These are phyloP conservation scores for Melanotaenia maccullochi DNA, from an alignment of 2,797 vertebrate species.

Conservation along the genomic window DNA sequence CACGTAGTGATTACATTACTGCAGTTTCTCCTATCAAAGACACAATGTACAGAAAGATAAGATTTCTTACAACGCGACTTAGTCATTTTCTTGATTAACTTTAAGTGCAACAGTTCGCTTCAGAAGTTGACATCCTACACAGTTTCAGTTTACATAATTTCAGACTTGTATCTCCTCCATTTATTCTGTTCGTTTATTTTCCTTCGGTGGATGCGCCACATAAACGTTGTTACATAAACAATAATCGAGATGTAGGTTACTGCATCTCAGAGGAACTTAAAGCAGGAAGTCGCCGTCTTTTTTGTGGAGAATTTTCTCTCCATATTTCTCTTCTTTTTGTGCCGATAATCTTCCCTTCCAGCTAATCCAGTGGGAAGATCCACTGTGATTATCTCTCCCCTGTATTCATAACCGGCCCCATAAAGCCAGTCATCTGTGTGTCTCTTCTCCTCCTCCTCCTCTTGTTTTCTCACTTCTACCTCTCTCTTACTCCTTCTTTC, in stretches of 20 bases:
- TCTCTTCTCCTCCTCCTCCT: constrained; percentile 41
- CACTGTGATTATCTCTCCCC: constrained; percentile 75
- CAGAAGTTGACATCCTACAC: constrained; percentile 43
- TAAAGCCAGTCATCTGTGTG: constrained; percentile 65
- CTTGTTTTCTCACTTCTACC: constrained; percentile 42
- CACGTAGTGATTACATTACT: constrained; percentile 8
- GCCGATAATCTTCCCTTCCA: constrained; percentile 80
- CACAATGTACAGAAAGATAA: constrained; percentile 7
- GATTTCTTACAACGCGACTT: constrained; percentile 25
- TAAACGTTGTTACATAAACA: constrained; percentile 71
- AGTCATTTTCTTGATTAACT: constrained; percentile 24
- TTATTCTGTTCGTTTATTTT: not conserved
- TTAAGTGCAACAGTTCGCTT: constrained; percentile 24
- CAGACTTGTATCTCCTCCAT: constrained; percentile 41
- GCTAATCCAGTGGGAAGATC: constrained; percentile 83
- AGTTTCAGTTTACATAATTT: constrained; percentile 58
- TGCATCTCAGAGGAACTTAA: constrained; percentile 62
- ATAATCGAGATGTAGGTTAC: constrained; percentile 51
- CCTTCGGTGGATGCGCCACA: constrained; percentile 27
- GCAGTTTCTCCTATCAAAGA: constrained; percentile 9
- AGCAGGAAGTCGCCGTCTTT: constrained; percentile 62
- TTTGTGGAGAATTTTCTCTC: constrained; percentile 57
- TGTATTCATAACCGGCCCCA: constrained; percentile 78
- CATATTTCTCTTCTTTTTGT: constrained; percentile 67
- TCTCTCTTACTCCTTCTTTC: constrained; percentile 18